phyloP scores from a whole-genome alignment of 2,113 vertebrate species.

The Mastomys coucha region DNA sequence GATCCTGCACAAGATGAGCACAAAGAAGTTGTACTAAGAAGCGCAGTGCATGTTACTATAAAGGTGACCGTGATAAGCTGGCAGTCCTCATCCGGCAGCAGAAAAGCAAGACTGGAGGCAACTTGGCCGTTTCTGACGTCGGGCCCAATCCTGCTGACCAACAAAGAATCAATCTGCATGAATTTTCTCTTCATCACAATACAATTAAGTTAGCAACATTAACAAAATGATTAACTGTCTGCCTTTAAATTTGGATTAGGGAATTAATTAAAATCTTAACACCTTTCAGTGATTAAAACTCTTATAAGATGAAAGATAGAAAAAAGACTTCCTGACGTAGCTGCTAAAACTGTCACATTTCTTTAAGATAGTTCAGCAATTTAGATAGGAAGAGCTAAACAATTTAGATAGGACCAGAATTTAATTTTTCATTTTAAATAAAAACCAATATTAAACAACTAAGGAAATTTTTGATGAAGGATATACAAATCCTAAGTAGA shows the following conservation, averaged over 20 bases:
- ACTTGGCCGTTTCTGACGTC: neutral
- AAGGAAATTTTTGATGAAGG: neutral
- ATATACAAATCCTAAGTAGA: neutral
- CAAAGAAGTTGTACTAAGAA: neutral
- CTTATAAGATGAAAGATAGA: neutral
- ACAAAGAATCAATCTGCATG: neutral
- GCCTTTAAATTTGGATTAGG: conserved; percentile 20
- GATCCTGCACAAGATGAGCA: accelerated
- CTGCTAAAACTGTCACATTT: neutral
- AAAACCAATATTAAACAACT: neutral
- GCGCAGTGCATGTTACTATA: accelerated
- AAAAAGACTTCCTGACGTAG: neutral
- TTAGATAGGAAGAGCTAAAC: too few species aligned
- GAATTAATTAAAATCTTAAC: conserved; percentile 8
- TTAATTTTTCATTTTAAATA: conserved; percentile 1
- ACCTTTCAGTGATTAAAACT: neutral
- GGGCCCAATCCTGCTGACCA: neutral
- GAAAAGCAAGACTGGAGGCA: neutral
- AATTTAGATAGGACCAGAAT: neutral
- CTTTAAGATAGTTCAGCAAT: neutral
- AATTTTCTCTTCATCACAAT: neutral
- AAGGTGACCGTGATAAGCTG: neutral
- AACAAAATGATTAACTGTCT: neutral
- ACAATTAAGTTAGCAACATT: neutral
- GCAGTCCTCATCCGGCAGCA: neutral